Percentiles rank a stretch among this genome's conserved stretches.
These are phyloP conservation scores for Aphelocoma californica DNA, from an alignment of 2,797 vertebrate species.

Conservation along the genomic window DNA sequence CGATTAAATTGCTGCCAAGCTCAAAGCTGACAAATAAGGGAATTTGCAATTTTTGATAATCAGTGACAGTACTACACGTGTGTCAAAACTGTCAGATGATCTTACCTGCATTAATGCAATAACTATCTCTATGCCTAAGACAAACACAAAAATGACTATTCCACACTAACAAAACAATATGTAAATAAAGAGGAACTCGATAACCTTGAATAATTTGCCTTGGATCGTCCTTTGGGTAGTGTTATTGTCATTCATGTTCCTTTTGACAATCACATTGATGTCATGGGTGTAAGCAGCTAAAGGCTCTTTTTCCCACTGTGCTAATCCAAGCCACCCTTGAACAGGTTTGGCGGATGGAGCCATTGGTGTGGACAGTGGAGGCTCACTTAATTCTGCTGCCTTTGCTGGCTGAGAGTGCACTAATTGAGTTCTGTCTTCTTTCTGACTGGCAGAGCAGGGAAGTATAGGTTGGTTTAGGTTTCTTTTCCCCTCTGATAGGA, in stretches of 20 bases:
- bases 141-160: neutral
- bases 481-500: neutral
- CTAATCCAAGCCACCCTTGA: neutral
- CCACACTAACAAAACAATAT: neutral
- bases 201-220: neutral
- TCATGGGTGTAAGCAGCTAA: neutral
- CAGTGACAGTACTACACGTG: neutral
- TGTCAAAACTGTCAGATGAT: neutral
- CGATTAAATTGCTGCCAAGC: neutral
- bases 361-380: neutral
- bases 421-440: neutral
- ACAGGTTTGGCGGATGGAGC: neutral
- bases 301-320: neutral
- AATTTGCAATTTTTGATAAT: neutral
- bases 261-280: neutral
- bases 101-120: neutral
- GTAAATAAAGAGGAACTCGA: neutral
- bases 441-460: neutral
- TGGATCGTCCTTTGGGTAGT: neutral
- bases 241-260: neutral
- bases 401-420: neutral
- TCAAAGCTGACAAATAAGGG: neutral
- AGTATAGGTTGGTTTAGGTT: accelerated
- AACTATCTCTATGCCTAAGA: neutral
- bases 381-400: neutral